These are phyloP conservation scores for Odocoileus hemionus DNA, from an alignment of 2,113 vertebrate genomes.

Conservation along the genomic window DNA sequence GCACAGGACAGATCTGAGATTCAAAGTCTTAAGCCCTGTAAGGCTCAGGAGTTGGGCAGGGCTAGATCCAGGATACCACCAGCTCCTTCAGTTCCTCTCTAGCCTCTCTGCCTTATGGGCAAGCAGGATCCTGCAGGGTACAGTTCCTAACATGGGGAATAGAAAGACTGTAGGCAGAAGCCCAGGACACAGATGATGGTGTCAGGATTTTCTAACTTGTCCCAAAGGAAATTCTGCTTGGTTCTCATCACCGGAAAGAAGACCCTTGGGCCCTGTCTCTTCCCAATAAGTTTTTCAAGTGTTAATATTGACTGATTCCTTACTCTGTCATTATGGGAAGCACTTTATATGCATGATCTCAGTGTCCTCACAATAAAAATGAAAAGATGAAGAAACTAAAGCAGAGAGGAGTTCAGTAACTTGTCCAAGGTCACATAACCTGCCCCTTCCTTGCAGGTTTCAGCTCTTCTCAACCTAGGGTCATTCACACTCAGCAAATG, in stretches of 20 bases:
- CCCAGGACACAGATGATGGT: background rate
- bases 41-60: too few relatives aligned
- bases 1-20: background rate
- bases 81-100: too few relatives aligned
- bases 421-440: background rate
- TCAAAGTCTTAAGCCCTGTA: too few relatives aligned
- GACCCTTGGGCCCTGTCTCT: background rate
- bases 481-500: background rate
- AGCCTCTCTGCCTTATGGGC: too few relatives aligned
- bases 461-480: background rate
- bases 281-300: background rate
- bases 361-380: background rate
- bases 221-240: background rate
- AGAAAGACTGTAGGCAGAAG: too few relatives aligned
- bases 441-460: background rate
- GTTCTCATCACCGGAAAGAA: background rate
- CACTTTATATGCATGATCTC: background rate
- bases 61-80: too few relatives aligned
- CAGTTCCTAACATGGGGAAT: too few relatives aligned
- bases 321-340: background rate
- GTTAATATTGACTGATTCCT: background rate
- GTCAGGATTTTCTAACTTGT: background rate
- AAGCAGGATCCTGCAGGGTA: too few relatives aligned
- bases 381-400: background rate
- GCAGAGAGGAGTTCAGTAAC: background rate